Evolutionary conservation across 2,113 vertebrate species (phyloP), one percentile per base, ranked within the genome.

Genomic region (Myodes glareolus): DNA sequence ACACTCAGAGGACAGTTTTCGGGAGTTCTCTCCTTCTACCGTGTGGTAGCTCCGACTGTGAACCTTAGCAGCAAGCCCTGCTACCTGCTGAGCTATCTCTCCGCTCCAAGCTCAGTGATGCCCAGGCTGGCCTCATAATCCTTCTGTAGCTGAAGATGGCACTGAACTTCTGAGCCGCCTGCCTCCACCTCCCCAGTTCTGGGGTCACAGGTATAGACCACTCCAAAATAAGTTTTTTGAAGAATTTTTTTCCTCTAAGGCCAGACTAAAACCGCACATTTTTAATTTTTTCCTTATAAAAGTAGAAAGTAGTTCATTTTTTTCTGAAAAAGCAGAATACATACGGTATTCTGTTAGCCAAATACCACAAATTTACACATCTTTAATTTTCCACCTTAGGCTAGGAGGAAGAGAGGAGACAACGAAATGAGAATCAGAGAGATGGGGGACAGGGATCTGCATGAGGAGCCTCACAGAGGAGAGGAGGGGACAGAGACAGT

Each of bases 321-420:
- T 72, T 90, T 84, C n/a, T 16, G 55, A 50, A 27, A 90, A 36
- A 16, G 91, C 58, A 88, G 50, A 77, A 70, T 78, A 5, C 61
- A 42, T 47, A 33, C 90, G 72, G 19, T 82, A 70, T 88, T 91
- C 78, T 77, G 39, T 73, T 67, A 94, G 85, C 65, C 72, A 90
- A 80, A 75, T 47, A n/a, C 36, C 21, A 23, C 65, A 80, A 29
- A 33, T 67, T 92, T 92, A 86, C n/a, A 70, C 13, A 50, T 58
- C 55, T 76, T 39, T 72, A 87, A 82, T 39, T 82, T 11, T 31
- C 50, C 33, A 39, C 47, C 17, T 87, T 88, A 81, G 29, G 70
- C 36, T 55, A 82, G 36, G 29, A 89, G 11, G 70, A 92, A 13
- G 70, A 21, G n/a, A 39, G 39, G 72, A 92, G 90, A 21, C 86